Conservation (phyloP, 2,113 vertebrate genomes). For the Girardinichthys multiradiatus region DNA sequence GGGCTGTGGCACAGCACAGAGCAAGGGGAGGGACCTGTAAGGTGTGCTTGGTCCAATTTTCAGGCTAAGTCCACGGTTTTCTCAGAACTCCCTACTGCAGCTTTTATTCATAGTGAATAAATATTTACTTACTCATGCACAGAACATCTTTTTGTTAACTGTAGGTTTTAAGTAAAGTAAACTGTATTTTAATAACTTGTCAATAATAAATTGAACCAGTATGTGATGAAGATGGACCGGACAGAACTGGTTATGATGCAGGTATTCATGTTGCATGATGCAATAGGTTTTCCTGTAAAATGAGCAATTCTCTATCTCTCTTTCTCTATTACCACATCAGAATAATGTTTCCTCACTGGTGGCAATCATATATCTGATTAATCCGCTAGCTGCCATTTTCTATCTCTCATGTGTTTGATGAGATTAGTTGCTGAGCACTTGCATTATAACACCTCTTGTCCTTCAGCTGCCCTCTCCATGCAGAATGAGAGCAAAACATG, state of each 20-base stretch:
- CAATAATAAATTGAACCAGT: background rate
- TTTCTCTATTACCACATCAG: slow-evolving; percentile 2
- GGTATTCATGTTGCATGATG: background rate
- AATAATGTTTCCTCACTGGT: slow-evolving; percentile 44
- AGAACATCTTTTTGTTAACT: slow-evolving; percentile 31
- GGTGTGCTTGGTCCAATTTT: no score
- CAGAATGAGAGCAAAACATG: slow-evolving; percentile 8
- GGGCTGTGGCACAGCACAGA: no score
- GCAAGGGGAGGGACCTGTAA: no score
- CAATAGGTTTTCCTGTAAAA: slow-evolving; percentile 30
- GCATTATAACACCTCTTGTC: slow-evolving; percentile 19
- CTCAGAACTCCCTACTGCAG: no score
- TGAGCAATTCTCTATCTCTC: slow-evolving; percentile 7
- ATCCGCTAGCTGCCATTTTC: slow-evolving; percentile 25
- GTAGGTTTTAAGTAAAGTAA: slow-evolving; percentile 28
- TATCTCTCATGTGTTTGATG: slow-evolving; percentile 31
- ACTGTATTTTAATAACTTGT: slow-evolving; percentile 43
- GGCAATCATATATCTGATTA: slow-evolving; percentile 51
- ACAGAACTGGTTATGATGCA: slow-evolving; percentile 5
- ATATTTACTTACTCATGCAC: slow-evolving; percentile 29
- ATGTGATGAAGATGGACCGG: background rate
- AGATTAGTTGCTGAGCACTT: slow-evolving; percentile 45
- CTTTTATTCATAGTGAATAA: slow-evolving; percentile 40
- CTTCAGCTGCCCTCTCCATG: slow-evolving; percentile 17
- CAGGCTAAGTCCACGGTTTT: no score